Percentiles rank a stretch among this genome's conserved stretches.
These are phyloP conservation scores for Hoplostethus mediterraneus DNA, from an alignment of 2,797 vertebrate species.

Conservation along the genomic window DNA sequence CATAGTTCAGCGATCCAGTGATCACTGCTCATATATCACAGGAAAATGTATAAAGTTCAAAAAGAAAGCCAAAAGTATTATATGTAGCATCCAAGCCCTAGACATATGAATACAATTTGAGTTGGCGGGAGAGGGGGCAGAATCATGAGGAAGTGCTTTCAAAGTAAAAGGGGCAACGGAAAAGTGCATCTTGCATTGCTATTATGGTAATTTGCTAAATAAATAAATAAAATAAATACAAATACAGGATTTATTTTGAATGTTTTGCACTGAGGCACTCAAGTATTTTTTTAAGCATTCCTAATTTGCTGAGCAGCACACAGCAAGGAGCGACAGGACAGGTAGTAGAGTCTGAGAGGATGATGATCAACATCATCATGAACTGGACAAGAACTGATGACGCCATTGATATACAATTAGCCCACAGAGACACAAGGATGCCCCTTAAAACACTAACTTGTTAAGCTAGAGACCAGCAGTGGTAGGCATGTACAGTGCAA, in stretches of 20 bases:
- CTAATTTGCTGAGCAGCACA: no score
- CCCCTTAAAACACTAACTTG: no score
- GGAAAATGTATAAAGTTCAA: constrained; percentile 88
- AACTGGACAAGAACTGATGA: no score
- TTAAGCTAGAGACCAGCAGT: no score
- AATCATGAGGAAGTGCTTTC: not conserved
- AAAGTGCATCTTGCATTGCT: not conserved
- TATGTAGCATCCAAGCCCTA: constrained; percentile 7
- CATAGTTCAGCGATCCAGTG: constrained; percentile 93
- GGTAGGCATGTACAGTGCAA: not conserved
- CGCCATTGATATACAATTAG: no score
- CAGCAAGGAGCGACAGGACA: no score
- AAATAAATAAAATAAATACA: not conserved
- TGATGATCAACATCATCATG: no score
- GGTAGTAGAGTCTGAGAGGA: no score
- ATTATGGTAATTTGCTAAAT: not conserved
- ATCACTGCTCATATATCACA: constrained; percentile 92
- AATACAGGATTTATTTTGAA: no score
- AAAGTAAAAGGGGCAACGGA: not conserved
- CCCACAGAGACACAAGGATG: no score
- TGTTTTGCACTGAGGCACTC: no score
- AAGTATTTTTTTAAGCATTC: no score
- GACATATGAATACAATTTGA: constrained; percentile 17
- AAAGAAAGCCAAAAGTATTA: constrained; percentile 60
- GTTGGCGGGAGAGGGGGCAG: not conserved